Evolutionary conservation across 2,888 invertebrate genomes (phyloP).

Genomic region (Macaria liturata): DNA sequence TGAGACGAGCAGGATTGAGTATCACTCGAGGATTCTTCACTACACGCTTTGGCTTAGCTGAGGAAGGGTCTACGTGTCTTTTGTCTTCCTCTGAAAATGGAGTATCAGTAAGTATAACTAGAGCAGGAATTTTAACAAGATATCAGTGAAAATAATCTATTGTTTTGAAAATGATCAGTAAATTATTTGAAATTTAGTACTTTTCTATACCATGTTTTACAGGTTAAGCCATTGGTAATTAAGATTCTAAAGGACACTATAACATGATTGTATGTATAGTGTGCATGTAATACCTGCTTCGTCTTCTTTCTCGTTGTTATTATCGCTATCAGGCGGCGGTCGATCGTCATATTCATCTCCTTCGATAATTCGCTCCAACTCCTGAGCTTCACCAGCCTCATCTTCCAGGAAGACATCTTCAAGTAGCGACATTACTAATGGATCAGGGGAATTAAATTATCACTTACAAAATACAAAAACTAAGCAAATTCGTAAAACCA

Average conservation of each 20-base stretch:
- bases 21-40: slow-evolving; percentile 86
- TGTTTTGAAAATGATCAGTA: no score
- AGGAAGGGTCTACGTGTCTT: slow-evolving; percentile 63
- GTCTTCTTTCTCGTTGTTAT: slow-evolving; percentile 67
- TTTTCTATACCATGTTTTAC: neutral
- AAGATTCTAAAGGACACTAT: neutral
- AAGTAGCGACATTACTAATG: slow-evolving; percentile 61
- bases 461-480: no score
- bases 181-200: neutral
- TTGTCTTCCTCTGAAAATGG: slow-evolving; percentile 69
- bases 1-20: slow-evolving; percentile 87
- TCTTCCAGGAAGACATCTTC: slow-evolving; percentile 75
- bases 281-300: slow-evolving; percentile 62
- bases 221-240: neutral
- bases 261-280: neutral
- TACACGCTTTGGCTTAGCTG: slow-evolving; percentile 78
- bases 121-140: no score
- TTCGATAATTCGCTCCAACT: slow-evolving; percentile 73
- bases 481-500: neutral
- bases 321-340: slow-evolving; percentile 64
- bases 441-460: neutral
- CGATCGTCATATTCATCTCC: slow-evolving; percentile 77
- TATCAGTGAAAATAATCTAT: no score
- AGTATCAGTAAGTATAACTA: no score
- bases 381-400: slow-evolving; percentile 70